Percentiles rank a stretch among this genome's conserved stretches.
Conservation (phyloP, 2,888 invertebrate species). For the Barypeithes pellucidus region DNA sequence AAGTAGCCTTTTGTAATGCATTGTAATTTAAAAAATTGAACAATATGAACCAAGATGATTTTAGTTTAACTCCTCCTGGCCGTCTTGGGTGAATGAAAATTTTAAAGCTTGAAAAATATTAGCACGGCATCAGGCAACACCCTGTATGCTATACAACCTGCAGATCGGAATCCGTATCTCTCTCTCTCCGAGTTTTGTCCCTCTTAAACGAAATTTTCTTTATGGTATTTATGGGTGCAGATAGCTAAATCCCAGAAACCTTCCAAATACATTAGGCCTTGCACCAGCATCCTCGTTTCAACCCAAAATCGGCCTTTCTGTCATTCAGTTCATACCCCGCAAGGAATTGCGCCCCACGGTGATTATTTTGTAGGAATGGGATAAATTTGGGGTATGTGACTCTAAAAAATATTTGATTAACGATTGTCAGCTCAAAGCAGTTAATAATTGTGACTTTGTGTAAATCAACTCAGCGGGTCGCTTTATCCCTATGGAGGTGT, state of each 20-base stretch:
- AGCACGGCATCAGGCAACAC: too few species aligned
- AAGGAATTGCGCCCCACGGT: slow-evolving; percentile 42
- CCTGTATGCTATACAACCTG: too few species aligned
- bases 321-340: slow-evolving; percentile 29
- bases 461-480: slow-evolving; percentile 47
- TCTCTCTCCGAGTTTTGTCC: too few species aligned
- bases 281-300: slow-evolving; percentile 27
- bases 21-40: too few species aligned
- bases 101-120: too few species aligned
- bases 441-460: slow-evolving; percentile 53
- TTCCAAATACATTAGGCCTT: slow-evolving; percentile 34
- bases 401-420: slow-evolving; percentile 64
- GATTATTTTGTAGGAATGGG: slow-evolving; percentile 46
- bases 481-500: slow-evolving; percentile 37
- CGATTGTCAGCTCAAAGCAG: slow-evolving; percentile 59
- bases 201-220: too few species aligned
- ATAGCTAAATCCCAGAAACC: neutral
- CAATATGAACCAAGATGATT: too few species aligned
- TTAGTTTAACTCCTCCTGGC: too few species aligned
- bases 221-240: slow-evolving; percentile 35
- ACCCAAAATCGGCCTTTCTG: slow-evolving; percentile 29
- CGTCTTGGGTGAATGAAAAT: too few species aligned
- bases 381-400: slow-evolving; percentile 60
- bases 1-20: too few species aligned
- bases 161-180: too few species aligned